Conservation (phyloP, 2,113 vertebrate genomes). For the Nothobranchius kuhntae region DNA sequence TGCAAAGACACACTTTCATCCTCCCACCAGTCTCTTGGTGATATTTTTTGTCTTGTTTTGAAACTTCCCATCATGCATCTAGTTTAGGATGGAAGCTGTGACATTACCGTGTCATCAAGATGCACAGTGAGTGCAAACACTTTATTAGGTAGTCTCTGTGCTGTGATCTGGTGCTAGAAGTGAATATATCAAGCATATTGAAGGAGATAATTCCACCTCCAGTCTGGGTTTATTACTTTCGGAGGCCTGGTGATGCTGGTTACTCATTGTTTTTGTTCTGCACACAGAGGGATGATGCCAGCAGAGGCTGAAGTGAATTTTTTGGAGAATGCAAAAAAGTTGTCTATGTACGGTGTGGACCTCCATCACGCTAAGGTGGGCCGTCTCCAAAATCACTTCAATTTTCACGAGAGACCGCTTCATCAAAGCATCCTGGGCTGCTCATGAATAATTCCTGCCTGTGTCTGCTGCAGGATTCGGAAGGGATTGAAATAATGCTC, state of each 20-base stretch:
- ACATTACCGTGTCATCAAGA: conserved; percentile 21
- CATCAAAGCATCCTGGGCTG: not conserved
- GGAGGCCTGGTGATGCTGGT: conserved; percentile 30
- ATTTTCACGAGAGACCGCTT: not conserved
- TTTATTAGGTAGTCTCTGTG: conserved; percentile 12
- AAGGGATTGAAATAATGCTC: conserved; percentile 98
- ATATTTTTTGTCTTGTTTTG: conserved; percentile 1
- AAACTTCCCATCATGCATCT: conserved; percentile 11
- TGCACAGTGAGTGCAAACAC: conserved; percentile 13
- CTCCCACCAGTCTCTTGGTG: not conserved
- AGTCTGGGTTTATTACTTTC: conserved; percentile 29
- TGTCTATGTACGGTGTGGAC: conserved; percentile 98
- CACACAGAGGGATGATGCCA: conserved; percentile 91
- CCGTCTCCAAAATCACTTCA: not conserved
- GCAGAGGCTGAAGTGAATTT: conserved; percentile 98
- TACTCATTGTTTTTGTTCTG: conserved; percentile 37
- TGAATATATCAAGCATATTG: conserved; percentile 29
- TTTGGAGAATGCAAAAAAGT: conserved; percentile 97
- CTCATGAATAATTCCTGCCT: not conserved
- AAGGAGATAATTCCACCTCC: conserved; percentile 10
- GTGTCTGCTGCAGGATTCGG: conserved; percentile 86
- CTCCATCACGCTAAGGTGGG: conserved; percentile 97
- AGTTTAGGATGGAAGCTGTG: conserved; percentile 28
- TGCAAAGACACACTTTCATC: not conserved
- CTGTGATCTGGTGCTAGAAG: conserved; percentile 4